A percentile compares a stretch with the other conserved stretches of the same genome.
phyloP scores from a whole-genome alignment of 1,140 invertebrate species.

The Physella acuta region DNA sequence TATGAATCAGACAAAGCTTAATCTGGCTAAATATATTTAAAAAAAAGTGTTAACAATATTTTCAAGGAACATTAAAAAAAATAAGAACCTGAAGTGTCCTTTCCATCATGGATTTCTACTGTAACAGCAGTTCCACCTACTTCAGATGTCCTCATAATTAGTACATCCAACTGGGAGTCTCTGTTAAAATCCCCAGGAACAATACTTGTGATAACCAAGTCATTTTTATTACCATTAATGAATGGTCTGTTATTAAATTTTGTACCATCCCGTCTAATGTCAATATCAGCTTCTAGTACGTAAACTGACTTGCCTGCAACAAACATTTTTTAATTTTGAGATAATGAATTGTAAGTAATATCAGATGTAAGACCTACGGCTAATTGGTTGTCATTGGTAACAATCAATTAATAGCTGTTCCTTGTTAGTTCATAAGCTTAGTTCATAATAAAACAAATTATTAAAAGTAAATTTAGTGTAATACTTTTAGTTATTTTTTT shows the following conservation, averaged over 20 bases:
- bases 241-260: slow-evolving; percentile 20
- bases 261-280: slow-evolving; percentile 28
- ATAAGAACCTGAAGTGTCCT: neutral
- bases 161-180: slow-evolving; percentile 88
- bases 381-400: too few species aligned
- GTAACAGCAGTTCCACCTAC: slow-evolving; percentile 29
- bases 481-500: too few species aligned
- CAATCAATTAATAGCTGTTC: too few species aligned
- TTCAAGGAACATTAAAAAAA: neutral
- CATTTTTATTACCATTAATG: slow-evolving; percentile 5
- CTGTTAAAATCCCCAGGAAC: slow-evolving; percentile 93
- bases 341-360: too few species aligned
- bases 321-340: too few species aligned
- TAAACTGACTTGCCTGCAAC: slow-evolving; percentile 38
- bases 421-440: too few species aligned
- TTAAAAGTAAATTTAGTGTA: too few species aligned
- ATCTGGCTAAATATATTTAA: neutral
- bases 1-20: neutral
- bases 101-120: slow-evolving; percentile 38
- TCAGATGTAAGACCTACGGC: too few species aligned
- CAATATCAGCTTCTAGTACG: slow-evolving; percentile 34
- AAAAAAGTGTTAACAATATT: neutral
- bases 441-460: too few species aligned
- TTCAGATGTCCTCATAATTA: slow-evolving; percentile 63
- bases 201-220: slow-evolving; percentile 62